Conservation (phyloP, 2,113 vertebrate genomes). For the Phasianus colchicus region DNA sequence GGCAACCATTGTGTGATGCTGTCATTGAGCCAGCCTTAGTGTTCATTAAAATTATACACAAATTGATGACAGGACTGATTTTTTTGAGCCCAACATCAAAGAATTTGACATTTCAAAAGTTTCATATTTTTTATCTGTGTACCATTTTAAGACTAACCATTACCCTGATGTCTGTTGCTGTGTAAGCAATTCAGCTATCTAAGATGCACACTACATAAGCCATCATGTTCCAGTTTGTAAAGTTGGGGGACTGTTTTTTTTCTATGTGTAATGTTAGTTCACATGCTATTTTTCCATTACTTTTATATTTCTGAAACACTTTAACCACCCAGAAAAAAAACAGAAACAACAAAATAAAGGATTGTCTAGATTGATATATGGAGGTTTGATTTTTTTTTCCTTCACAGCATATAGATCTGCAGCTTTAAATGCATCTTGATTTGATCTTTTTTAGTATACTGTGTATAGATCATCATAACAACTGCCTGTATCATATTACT, state of each 20-base stretch:
- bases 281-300: not conserved
- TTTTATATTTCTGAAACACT: not conserved
- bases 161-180: not conserved
- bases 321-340: not conserved
- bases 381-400: not conserved
- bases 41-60: not conserved
- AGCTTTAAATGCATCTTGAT: not conserved
- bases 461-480: not conserved
- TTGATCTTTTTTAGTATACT: not conserved
- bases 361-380: not conserved
- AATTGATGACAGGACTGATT: not conserved
- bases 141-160: not conserved
- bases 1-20: conserved; percentile 11
- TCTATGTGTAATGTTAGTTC: not conserved
- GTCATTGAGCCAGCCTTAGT: not conserved
- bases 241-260: not conserved
- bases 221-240: not conserved
- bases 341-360: not conserved
- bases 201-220: not conserved
- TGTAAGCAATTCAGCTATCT: conserved; percentile 6
- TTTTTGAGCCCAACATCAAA: not conserved
- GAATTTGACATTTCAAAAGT: not conserved
- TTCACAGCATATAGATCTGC: not conserved
- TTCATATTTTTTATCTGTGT: not conserved
- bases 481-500: conserved; percentile 30